These are phyloP conservation scores for Distichodus sexfasciatus DNA, from an alignment of 2,797 vertebrate genomes.

Conservation along the genomic window DNA sequence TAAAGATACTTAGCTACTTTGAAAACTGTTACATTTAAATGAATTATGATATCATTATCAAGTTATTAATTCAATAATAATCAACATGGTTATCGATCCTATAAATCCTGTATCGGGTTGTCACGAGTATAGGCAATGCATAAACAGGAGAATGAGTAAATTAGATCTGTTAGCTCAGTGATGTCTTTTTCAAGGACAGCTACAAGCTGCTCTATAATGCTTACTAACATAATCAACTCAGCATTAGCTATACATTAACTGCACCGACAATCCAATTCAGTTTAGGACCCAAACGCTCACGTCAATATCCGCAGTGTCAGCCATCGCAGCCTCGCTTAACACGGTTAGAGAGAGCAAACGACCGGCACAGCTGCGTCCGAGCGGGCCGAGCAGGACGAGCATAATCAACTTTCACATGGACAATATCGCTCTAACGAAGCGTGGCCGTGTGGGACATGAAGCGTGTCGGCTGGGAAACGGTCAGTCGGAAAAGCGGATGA, in stretches of 20 bases:
- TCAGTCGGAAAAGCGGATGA: slow-evolving; percentile 19
- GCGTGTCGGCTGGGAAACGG: slow-evolving; percentile 40
- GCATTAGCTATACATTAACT: slow-evolving; percentile 47
- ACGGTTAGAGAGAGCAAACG: slow-evolving; percentile 40
- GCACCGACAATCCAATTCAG: not conserved
- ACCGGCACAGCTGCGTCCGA: slow-evolving; percentile 22
- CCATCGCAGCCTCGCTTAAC: slow-evolving; percentile 47
- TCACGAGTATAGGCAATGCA: too few relatives aligned
- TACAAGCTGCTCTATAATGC: not conserved
- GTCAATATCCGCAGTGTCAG: slow-evolving; percentile 30
- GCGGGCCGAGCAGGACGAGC: slow-evolving; percentile 47
- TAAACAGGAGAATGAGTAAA: too few relatives aligned
- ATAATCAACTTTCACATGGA: slow-evolving; percentile 57
- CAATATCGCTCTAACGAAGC: slow-evolving; percentile 47
- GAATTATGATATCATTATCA: too few relatives aligned
- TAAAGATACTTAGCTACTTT: too few relatives aligned
- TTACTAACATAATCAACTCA: slow-evolving; percentile 54
- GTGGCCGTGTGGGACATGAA: slow-evolving; percentile 49
- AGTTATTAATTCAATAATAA: too few relatives aligned
- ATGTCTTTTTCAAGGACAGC: not conserved
- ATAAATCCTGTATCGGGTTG: too few relatives aligned
- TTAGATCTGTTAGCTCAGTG: too few relatives aligned
- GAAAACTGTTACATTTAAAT: too few relatives aligned
- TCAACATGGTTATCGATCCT: too few relatives aligned
- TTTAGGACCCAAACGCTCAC: not conserved